Conservation (phyloP, 35 echinoderm and acorn worm genomes). For the Strongylocentrotus purpuratus region DNA sequence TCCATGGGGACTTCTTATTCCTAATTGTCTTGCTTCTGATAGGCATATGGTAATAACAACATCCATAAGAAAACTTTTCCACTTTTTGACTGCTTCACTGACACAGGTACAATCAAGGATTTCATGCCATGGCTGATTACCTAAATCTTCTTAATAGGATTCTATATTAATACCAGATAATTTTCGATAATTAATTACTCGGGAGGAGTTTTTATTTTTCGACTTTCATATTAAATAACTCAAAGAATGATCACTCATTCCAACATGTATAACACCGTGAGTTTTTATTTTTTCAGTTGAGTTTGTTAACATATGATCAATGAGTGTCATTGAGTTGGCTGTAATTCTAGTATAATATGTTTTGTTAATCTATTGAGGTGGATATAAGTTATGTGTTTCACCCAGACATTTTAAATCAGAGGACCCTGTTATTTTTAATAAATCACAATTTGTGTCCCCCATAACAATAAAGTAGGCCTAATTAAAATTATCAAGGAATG, state of each 20-base stretch:
- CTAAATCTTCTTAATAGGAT: too few relatives aligned
- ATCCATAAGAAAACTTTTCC: neutral
- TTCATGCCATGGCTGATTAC: too few relatives aligned
- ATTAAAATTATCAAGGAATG: neutral
- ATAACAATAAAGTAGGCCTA: neutral
- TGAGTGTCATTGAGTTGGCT: neutral
- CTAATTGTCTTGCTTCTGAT: neutral
- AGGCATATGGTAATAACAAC: neutral
- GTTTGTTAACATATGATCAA: slow-evolving; percentile 8
- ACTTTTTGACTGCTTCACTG: neutral
- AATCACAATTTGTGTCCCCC: neutral
- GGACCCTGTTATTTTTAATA: neutral
- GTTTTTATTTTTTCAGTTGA: neutral
- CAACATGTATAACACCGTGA: neutral
- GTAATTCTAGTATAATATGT: neutral
- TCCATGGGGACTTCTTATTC: neutral
- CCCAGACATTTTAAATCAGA: neutral
- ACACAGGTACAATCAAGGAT: neutral
- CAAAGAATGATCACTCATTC: neutral
- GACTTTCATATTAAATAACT: slow-evolving; percentile 23
- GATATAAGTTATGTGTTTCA: neutral
- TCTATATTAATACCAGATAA: neutral
- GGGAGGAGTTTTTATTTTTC: neutral
- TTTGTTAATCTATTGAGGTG: neutral
- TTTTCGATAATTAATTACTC: neutral